A percentile compares a stretch with the other conserved stretches of the same genome.
These are phyloP conservation scores for Mizuhopecten yessoensis DNA, from an alignment of 1,140 invertebrate genomes.

Conservation along the genomic window DNA sequence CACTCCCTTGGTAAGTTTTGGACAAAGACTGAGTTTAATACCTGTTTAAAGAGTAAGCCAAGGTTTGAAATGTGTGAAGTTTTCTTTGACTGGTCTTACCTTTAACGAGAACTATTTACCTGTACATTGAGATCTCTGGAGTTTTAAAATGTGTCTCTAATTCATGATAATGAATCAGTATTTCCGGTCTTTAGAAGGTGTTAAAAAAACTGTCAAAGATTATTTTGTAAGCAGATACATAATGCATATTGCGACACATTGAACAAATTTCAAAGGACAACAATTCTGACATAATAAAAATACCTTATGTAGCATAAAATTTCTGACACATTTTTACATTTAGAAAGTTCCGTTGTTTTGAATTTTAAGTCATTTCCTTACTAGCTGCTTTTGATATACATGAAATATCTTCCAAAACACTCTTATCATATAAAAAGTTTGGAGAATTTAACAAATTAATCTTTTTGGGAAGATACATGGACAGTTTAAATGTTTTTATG, in stretches of 20 bases:
- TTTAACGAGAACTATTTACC: neutral
- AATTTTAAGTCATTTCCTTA: too few relatives aligned
- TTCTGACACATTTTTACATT: too few relatives aligned
- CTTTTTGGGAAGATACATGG: too few relatives aligned
- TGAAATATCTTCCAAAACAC: too few relatives aligned
- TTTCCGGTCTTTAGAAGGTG: slow-evolving; percentile 27
- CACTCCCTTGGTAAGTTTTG: neutral
- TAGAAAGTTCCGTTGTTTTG: too few relatives aligned
- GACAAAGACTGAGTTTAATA: neutral
- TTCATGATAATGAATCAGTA: neutral
- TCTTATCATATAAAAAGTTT: too few relatives aligned
- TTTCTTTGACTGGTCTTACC: neutral
- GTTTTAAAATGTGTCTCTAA: neutral
- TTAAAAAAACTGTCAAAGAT: neutral
- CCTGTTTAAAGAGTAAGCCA: neutral
- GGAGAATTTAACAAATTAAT: too few relatives aligned
- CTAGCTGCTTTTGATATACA: too few relatives aligned
- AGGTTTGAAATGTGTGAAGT: neutral
- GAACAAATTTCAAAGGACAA: too few relatives aligned
- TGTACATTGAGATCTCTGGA: neutral
- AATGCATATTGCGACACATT: too few relatives aligned
- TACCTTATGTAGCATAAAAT: too few relatives aligned
- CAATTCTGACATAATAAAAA: too few relatives aligned
- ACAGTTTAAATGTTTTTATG: neutral
- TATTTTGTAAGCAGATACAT: neutral